Evolutionary conservation across 2,797 vertebrate species (phyloP).

Genomic region (Thalassophryne amazonica): DNA sequence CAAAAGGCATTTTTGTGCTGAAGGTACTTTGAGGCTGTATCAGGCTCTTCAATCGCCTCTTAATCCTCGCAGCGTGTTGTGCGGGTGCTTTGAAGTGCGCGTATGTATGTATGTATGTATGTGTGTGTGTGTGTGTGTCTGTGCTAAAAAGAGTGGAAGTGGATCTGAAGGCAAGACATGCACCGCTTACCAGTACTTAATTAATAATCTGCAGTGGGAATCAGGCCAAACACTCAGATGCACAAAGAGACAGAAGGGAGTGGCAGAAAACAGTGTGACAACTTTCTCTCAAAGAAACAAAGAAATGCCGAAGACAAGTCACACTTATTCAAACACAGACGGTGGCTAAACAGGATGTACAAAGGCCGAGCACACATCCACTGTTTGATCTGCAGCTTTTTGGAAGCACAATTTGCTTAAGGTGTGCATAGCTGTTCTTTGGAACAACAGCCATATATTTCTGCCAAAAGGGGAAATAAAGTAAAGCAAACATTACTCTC

Average conservation of each 20-base stretch:
- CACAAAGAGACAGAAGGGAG: conserved; percentile 23
- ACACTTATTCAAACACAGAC: conserved; percentile 45
- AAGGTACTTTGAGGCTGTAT: conserved; percentile 76
- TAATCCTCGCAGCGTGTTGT: conserved; percentile 69
- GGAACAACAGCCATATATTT: not conserved
- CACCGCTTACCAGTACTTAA: conserved; percentile 71
- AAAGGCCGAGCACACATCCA: conserved; percentile 23
- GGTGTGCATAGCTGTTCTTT: conserved; percentile 36
- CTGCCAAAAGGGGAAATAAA: conserved; percentile 29
- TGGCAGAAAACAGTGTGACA: conserved; percentile 33
- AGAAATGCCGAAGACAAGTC: conserved; percentile 21
- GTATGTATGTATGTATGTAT: conserved; percentile 20
- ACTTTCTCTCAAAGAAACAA: conserved; percentile 25
- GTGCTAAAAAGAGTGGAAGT: conserved; percentile 63
- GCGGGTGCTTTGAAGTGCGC: conserved; percentile 73
- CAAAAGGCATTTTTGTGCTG: conserved; percentile 73
- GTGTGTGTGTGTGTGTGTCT: conserved; percentile 30
- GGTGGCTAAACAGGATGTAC: conserved; percentile 43
- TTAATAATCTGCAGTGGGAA: conserved; percentile 73
- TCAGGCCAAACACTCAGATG: conserved; percentile 48
- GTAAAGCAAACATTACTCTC: conserved; percentile 36
- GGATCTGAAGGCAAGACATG: conserved; percentile 69
- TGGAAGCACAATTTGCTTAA: conserved; percentile 41
- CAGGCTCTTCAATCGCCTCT: conserved; percentile 76
- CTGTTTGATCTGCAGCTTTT: conserved; percentile 30